These are phyloP conservation scores for Crossoptilon crossoptilon DNA, from an alignment of 2,797 vertebrate genomes.

Conservation along the genomic window DNA sequence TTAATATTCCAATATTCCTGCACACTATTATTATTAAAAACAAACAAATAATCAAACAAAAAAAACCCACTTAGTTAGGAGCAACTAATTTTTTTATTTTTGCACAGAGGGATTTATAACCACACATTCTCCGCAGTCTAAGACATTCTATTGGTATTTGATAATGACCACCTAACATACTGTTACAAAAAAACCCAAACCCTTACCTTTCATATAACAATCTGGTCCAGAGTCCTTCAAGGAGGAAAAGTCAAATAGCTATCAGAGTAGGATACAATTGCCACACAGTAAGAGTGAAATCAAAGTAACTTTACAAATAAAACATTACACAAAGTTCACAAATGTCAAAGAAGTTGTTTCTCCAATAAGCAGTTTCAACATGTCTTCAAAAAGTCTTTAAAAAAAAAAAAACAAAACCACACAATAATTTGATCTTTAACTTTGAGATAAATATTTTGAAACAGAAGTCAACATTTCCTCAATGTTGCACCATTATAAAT, in stretches of 20 bases:
- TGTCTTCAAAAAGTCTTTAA: not conserved
- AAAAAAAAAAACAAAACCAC: too few species aligned
- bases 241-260: not conserved
- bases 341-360: not conserved
- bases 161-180: not conserved
- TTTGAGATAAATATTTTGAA: not conserved
- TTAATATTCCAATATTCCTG: not conserved
- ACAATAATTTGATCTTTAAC: not conserved
- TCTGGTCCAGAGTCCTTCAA: not conserved
- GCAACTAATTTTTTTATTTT: not conserved
- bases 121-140: not conserved
- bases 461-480: not conserved
- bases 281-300: not conserved
- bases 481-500: not conserved
- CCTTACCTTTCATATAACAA: not conserved
- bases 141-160: not conserved
- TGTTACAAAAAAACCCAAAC: not conserved
- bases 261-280: not conserved
- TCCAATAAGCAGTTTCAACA: not conserved
- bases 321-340: not conserved
- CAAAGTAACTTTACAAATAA: not conserved
- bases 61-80: not conserved
- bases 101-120: not conserved
- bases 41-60: too few species aligned
- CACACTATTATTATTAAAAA: not conserved